phyloP scores from a whole-genome alignment of 2,888 invertebrate genomes.

The Nemotelus pantherinus region DNA sequence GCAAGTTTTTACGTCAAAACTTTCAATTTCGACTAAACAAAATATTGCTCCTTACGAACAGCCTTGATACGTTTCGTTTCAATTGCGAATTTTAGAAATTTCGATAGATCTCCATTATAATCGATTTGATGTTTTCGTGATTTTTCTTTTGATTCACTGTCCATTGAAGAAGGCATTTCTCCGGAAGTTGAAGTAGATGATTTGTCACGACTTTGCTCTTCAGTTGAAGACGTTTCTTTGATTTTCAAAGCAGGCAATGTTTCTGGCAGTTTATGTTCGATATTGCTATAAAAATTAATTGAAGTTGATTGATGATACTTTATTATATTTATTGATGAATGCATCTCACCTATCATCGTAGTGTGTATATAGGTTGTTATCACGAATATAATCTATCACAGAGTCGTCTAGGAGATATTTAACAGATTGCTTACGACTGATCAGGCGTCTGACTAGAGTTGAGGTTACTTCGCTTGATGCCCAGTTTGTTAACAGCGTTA shows the following conservation, averaged over 20 bases:
- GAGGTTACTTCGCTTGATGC: slow-evolving; percentile 94
- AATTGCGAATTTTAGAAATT: slow-evolving; percentile 22
- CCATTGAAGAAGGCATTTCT: neutral
- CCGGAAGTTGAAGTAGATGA: neutral
- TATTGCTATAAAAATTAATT: neutral
- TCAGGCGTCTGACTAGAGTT: slow-evolving; percentile 82
- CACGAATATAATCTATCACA: slow-evolving; percentile 78
- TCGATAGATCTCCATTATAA: slow-evolving; percentile 4
- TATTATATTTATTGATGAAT: neutral
- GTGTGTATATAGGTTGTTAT: slow-evolving; percentile 16
- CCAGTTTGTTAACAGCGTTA: slow-evolving; percentile 91
- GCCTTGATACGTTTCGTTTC: slow-evolving; percentile 30
- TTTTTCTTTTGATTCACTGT: neutral
- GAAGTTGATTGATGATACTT: neutral
- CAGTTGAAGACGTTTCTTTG: neutral
- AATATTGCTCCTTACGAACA: slow-evolving; percentile 27
- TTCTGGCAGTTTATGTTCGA: neutral
- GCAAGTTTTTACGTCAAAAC: too few relatives aligned
- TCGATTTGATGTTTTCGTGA: slow-evolving; percentile 1
- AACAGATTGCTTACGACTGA: slow-evolving; percentile 83
- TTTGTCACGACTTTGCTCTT: neutral
- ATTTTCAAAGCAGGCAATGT: slow-evolving; percentile 19
- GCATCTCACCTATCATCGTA: slow-evolving; percentile 6
- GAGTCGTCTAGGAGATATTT: slow-evolving; percentile 86
- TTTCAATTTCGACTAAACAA: slow-evolving; percentile 11